Percentiles rank a stretch among this genome's conserved stretches.
Evolutionary conservation across 2,888 invertebrate species (phyloP).

Genomic region (Desoria tigrina): DNA sequence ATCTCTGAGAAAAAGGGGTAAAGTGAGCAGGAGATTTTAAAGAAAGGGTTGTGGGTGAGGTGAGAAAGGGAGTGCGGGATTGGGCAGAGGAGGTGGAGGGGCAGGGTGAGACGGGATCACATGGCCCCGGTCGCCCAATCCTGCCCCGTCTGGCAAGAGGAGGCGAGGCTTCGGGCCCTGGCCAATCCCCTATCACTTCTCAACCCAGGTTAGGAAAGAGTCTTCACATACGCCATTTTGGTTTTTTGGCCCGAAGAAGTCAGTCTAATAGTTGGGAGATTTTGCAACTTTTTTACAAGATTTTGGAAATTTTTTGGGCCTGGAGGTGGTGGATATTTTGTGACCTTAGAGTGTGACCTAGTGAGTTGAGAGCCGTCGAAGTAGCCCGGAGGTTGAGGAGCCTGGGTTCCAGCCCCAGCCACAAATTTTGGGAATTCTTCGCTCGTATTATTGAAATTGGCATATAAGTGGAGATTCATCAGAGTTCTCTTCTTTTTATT

Average conservation of each 20-base stretch:
- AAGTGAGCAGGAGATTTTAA: too few species aligned
- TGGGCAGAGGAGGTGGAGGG: not conserved
- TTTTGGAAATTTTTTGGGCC: conserved; percentile 19
- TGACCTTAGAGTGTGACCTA: not conserved
- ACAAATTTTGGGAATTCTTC: too few species aligned
- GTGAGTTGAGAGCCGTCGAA: not conserved
- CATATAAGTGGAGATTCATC: too few species aligned
- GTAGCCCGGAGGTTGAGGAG: not conserved
- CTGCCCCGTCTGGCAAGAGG: conserved; percentile 22
- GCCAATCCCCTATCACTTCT: conserved; percentile 39
- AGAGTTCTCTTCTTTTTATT: not conserved
- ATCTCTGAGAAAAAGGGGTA: too few species aligned
- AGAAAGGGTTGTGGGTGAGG: not conserved
- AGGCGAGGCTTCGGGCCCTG: conserved; percentile 30
- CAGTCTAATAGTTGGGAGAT: conserved; percentile 38
- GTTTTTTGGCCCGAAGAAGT: conserved; percentile 52
- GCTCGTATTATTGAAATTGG: too few species aligned
- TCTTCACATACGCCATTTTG: conserved; percentile 51
- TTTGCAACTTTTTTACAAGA: conserved; percentile 18
- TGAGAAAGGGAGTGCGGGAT: not conserved
- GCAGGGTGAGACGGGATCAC: conserved; percentile 12
- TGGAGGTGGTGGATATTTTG: not conserved
- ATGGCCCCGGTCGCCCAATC: not conserved
- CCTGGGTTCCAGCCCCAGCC: not conserved
- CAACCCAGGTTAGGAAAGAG: conserved; percentile 35